Evolutionary conservation across 1,140 invertebrate genomes (phyloP).

Genomic region (Venturia canescens): DNA sequence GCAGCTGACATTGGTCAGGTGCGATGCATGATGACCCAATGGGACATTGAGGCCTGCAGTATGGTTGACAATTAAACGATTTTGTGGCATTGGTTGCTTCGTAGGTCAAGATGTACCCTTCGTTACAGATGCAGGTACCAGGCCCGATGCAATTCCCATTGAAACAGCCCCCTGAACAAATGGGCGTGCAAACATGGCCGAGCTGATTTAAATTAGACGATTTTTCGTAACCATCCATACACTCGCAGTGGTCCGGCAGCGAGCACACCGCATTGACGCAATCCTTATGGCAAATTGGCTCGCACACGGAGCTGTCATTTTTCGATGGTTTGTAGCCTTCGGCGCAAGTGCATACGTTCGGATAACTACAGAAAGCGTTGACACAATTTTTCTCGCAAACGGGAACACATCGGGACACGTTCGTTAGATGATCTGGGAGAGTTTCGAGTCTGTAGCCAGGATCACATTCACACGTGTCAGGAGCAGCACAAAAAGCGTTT

Average conservation of each 20-base stretch:
- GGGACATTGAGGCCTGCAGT: not conserved
- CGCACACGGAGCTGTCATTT: not conserved
- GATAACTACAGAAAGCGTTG: slow-evolving; percentile 11
- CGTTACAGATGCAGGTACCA: not conserved
- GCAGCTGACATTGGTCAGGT: not conserved
- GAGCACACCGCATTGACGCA: slow-evolving; percentile 12
- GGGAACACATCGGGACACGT: not conserved
- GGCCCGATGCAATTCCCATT: not conserved
- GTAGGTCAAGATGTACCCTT: not conserved
- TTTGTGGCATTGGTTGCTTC: not conserved
- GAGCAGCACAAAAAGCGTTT: too few relatives aligned
- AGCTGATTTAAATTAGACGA: not conserved
- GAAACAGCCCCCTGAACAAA: not conserved
- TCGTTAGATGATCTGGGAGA: not conserved
- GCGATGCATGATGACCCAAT: not conserved
- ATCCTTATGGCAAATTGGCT: not conserved
- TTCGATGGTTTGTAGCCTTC: not conserved
- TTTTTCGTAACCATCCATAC: slow-evolving; percentile 3
- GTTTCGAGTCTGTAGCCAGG: not conserved
- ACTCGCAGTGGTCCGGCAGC: slow-evolving; percentile 6
- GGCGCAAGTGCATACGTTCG: slow-evolving; percentile 4
- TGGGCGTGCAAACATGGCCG: not conserved
- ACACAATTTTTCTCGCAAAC: slow-evolving; percentile 3
- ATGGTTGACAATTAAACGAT: not conserved
- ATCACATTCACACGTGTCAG: not conserved